Evolutionary conservation across 2,797 vertebrate species (phyloP).

Genomic region (Melopsittacus undulatus): DNA sequence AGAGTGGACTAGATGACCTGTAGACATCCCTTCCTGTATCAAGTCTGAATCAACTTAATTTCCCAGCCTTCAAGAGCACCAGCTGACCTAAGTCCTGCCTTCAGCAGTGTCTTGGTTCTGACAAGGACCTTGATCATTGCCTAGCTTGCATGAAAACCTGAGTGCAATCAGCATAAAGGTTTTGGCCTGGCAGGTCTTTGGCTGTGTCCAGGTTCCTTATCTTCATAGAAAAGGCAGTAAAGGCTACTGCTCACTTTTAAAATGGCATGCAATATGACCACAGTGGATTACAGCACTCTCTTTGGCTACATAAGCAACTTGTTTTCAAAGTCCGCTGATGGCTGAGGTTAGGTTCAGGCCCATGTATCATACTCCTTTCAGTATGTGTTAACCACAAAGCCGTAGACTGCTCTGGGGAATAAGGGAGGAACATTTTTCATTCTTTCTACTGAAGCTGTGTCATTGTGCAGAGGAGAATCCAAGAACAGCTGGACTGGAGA

Average conservation of each 20-base stretch:
- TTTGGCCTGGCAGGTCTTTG: not conserved
- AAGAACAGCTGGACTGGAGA: not conserved
- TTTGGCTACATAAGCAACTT: not conserved
- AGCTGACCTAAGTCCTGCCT: not conserved
- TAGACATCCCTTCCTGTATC: not conserved
- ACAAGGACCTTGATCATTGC: not conserved
- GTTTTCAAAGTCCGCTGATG: not conserved
- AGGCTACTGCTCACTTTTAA: not conserved
- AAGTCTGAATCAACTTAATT: not conserved
- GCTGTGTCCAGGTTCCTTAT: not conserved
- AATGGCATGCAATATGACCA: not conserved
- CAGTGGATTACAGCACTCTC: not conserved
- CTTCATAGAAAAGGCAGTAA: not conserved
- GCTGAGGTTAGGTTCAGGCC: not conserved
- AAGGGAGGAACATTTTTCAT: not conserved
- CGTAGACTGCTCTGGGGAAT: not conserved
- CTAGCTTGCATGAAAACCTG: not conserved
- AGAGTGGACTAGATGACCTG: not conserved
- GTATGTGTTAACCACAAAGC: slow-evolving; percentile 36
- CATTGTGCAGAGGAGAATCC: not conserved
- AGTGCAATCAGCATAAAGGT: not conserved
- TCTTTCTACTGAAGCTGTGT: not conserved
- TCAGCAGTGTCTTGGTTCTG: not conserved
- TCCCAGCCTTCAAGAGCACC: not conserved
- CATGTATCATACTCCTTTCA: not conserved